phyloP scores from a whole-genome alignment of 1,140 invertebrate genomes.

The Brachionus asplanchnoidis region DNA sequence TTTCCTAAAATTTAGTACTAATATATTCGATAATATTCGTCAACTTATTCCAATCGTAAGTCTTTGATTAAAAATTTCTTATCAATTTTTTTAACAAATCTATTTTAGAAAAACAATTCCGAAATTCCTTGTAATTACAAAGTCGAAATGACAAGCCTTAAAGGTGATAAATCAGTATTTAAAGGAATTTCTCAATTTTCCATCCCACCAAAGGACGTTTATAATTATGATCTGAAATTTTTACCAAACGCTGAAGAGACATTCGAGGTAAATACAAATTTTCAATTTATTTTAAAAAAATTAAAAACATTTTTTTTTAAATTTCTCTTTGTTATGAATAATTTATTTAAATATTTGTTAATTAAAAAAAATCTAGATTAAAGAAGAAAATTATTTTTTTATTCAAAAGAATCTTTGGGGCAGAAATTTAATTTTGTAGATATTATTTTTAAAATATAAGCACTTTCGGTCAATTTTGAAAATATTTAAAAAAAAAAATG shows the following conservation, averaged over 20 bases:
- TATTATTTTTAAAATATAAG: no score
- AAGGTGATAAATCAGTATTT: slow-evolving; percentile 8
- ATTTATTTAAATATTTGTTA: no score
- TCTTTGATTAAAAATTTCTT: background rate
- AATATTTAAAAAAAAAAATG: no score
- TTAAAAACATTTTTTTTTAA: no score
- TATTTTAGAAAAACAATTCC: slow-evolving; percentile 29
- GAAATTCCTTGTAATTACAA: slow-evolving; percentile 24
- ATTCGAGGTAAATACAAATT: background rate
- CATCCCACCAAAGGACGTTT: background rate
- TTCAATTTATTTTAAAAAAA: no score
- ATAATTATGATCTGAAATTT: slow-evolving; percentile 22
- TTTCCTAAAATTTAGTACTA: slow-evolving; percentile 45
- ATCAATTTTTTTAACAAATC: background rate
- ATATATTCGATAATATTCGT: slow-evolving; percentile 52
- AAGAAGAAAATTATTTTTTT: no score
- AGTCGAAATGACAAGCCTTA: background rate
- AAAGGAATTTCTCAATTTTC: background rate
- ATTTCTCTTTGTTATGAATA: no score
- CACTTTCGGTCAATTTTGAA: no score
- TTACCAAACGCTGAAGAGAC: slow-evolving; percentile 13
- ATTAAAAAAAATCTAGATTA: no score
- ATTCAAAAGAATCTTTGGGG: no score
- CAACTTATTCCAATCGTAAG: slow-evolving; percentile 56
- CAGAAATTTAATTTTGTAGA: no score